phyloP scores from a whole-genome alignment of 2,113 vertebrate species.

The Poeciliopsis turrubarensis region DNA sequence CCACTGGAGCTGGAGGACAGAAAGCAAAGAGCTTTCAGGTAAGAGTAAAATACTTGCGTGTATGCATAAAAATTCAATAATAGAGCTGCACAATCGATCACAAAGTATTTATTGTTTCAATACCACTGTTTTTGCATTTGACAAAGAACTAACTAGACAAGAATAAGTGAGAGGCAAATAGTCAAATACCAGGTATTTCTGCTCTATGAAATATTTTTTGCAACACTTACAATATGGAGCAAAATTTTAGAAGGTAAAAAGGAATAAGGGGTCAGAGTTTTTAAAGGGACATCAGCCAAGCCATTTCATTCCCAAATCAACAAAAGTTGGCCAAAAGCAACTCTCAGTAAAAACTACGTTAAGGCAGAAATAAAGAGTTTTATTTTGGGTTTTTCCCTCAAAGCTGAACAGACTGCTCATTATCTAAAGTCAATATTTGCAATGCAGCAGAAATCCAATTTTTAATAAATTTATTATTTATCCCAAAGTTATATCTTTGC shows the following conservation, averaged over 20 bases:
- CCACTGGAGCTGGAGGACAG: constrained; percentile 75
- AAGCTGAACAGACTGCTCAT: background rate
- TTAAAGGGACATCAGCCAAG: background rate
- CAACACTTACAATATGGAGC: background rate
- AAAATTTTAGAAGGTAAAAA: background rate
- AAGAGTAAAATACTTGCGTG: background rate
- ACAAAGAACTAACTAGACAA: background rate
- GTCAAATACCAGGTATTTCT: background rate
- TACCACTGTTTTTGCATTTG: background rate
- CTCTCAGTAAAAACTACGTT: background rate
- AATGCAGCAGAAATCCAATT: background rate
- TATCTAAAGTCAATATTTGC: background rate
- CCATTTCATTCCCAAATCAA: background rate
- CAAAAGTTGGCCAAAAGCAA: background rate
- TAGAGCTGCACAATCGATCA: background rate
- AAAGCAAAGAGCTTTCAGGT: background rate
- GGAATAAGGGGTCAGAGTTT: background rate
- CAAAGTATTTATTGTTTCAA: background rate
- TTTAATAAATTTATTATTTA: too few relatives aligned
- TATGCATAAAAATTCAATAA: background rate
- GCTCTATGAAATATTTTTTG: background rate
- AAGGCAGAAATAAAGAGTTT: background rate
- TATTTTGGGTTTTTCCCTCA: background rate
- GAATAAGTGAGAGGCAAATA: background rate
- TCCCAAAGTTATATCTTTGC: too few relatives aligned